phyloP scores from a whole-genome alignment of 1,140 invertebrate genomes.

The Drosophila orena region DNA sequence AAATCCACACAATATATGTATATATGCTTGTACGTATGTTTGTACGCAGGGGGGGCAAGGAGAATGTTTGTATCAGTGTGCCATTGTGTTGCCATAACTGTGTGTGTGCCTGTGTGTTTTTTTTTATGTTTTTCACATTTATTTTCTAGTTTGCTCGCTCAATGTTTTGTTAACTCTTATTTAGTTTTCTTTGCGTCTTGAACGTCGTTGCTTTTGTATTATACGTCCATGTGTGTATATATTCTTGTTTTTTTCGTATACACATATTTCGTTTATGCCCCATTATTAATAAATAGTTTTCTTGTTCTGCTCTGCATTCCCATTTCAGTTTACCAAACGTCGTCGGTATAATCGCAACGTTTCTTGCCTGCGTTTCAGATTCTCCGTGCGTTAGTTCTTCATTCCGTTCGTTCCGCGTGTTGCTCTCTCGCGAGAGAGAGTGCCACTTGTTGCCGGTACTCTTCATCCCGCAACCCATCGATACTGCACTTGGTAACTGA shows the following conservation, averaged over 20 bases:
- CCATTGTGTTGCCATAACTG: constrained; percentile 47
- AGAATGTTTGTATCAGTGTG: constrained; percentile 24
- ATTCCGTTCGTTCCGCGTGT: constrained; percentile 19
- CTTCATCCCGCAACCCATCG: constrained; percentile 4
- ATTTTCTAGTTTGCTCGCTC: constrained; percentile 65
- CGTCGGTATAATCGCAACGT: constrained; percentile 38
- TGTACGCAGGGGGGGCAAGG: constrained; percentile 21
- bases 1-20: constrained; percentile 79
- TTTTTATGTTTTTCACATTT: constrained; percentile 58
- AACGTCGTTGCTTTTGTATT: constrained; percentile 27
- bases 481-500: constrained; percentile 1
- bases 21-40: constrained; percentile 15
- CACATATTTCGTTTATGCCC: constrained; percentile 53
- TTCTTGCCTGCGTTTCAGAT: constrained; percentile 26
- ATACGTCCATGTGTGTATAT: constrained; percentile 2
- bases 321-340: constrained; percentile 69
- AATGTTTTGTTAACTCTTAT: constrained; percentile 61
- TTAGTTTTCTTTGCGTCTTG: constrained; percentile 58
- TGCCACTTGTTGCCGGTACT: constrained; percentile 39
- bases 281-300: constrained; percentile 83
- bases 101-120: constrained; percentile 42
- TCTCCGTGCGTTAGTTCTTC: constrained; percentile 12
- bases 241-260: constrained; percentile 26
- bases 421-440: constrained; percentile 10
- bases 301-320: constrained; percentile 75